Conservation (phyloP, 2,888 invertebrate species). For the Germaria angustata region DNA sequence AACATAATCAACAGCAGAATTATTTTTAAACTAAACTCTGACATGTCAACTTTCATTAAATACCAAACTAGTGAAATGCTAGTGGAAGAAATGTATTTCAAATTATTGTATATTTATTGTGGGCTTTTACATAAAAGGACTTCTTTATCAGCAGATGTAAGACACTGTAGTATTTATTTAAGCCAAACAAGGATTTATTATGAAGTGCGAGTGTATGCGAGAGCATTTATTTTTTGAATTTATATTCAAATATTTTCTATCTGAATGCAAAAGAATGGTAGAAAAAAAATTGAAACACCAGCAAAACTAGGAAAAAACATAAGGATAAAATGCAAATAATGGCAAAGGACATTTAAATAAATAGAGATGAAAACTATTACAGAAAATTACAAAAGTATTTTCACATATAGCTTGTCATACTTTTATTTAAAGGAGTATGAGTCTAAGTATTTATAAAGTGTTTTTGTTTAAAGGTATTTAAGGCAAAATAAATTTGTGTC, state of each 20-base stretch:
- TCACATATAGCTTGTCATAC: conserved; percentile 2
- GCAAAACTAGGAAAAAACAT: conserved; percentile 19
- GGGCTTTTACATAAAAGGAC: conserved; percentile 46
- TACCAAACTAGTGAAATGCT: conserved; percentile 44
- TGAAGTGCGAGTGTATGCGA: not conserved
- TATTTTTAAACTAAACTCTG: conserved; percentile 37
- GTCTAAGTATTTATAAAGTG: conserved; percentile 34
- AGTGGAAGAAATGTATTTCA: conserved; percentile 44
- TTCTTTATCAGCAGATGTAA: conserved; percentile 77
- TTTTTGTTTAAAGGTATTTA: conserved; percentile 47
- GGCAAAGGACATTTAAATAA: conserved; percentile 55
- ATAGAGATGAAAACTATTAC: conserved; percentile 36
- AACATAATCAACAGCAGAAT: conserved; percentile 35
- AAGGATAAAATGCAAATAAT: conserved; percentile 52
- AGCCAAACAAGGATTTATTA: conserved; percentile 60
- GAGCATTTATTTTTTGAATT: conserved; percentile 44
- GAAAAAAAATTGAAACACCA: not conserved
- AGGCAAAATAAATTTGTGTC: conserved; percentile 57
- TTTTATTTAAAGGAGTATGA: not conserved
- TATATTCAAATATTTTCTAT: conserved; percentile 61
- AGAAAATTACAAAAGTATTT: conserved; percentile 33
- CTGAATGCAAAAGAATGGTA: conserved; percentile 4
- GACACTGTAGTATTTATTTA: conserved; percentile 68
- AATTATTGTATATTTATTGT: conserved; percentile 34
- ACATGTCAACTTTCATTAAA: conserved; percentile 74